A percentile compares a stretch with the other conserved stretches of the same genome.
These are phyloP conservation scores for Scytalopus superciliaris DNA, from an alignment of 2,113 vertebrate genomes.

Conservation along the genomic window DNA sequence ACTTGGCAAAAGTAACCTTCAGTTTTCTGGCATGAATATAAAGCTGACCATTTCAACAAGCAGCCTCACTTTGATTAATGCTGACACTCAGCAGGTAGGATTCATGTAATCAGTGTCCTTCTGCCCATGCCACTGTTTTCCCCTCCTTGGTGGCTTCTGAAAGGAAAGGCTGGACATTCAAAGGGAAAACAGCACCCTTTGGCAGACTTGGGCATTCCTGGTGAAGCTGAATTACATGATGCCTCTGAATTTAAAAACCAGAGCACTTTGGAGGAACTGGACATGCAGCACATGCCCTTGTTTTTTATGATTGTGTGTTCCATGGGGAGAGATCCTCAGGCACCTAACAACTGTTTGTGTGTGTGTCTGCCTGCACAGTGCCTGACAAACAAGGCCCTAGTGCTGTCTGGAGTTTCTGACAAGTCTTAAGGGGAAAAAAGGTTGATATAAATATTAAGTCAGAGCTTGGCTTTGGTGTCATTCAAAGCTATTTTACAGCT, in stretches of 20 bases:
- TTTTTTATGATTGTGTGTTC: background rate
- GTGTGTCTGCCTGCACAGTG: background rate
- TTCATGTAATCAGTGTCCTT: background rate
- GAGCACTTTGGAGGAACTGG: background rate
- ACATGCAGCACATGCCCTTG: background rate
- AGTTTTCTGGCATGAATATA: constrained; percentile 88
- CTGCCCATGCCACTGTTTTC: background rate
- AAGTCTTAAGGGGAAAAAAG: background rate
- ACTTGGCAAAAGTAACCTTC: constrained; percentile 90
- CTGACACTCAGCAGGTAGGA: constrained; percentile 86
- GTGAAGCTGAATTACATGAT: background rate
- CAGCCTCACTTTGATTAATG: constrained; percentile 82
- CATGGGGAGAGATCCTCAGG: background rate
- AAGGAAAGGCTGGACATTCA: background rate
- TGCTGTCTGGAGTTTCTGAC: background rate
- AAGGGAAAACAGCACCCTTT: background rate
- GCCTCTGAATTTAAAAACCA: background rate
- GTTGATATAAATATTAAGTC: background rate
- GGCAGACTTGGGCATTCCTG: background rate
- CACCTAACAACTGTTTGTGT: background rate
- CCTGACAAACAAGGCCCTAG: background rate
- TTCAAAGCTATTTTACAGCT: background rate
- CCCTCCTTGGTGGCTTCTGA: background rate
- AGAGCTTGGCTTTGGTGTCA: background rate
- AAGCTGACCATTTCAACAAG: constrained; percentile 87